Conservation (phyloP, 2,797 vertebrate species). For the Acropternis orthonyx region DNA sequence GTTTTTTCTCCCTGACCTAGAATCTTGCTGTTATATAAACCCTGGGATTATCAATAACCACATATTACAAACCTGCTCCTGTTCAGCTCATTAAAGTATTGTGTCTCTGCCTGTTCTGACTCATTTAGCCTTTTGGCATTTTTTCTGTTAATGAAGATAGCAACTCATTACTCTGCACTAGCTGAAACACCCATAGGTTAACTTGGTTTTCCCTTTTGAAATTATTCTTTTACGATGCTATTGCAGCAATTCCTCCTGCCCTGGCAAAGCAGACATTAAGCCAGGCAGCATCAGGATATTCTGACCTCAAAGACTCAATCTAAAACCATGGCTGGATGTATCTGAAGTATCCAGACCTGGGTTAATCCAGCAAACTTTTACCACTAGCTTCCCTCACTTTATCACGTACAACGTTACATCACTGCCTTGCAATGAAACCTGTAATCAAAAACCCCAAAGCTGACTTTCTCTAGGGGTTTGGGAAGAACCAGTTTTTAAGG, state of each 20-base stretch:
- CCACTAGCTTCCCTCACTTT: constrained; percentile 31
- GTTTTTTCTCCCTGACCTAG: constrained; percentile 66
- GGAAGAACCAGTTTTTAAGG: constrained; percentile 51
- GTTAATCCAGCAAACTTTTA: constrained; percentile 58
- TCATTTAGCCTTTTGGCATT: constrained; percentile 52
- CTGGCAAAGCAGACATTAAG: constrained; percentile 28
- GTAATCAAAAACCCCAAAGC: constrained; percentile 67
- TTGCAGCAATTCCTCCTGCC: constrained; percentile 61
- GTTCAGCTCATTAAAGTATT: constrained; percentile 61
- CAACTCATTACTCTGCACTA: constrained; percentile 63
- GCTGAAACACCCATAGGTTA: constrained; percentile 66
- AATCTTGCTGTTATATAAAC: constrained; percentile 69
- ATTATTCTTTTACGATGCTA: constrained; percentile 42
- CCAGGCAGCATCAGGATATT: constrained; percentile 60
- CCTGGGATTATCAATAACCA: constrained; percentile 69
- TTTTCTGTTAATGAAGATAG: constrained; percentile 67
- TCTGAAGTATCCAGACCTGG: constrained; percentile 49
- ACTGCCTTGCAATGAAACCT: constrained; percentile 55
- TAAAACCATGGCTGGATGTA: constrained; percentile 49
- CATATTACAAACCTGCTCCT: constrained; percentile 67
- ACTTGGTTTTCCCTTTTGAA: constrained; percentile 63
- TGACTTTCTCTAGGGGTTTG: constrained; percentile 49
- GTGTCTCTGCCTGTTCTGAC: constrained; percentile 68
- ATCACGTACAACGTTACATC: constrained; percentile 58
- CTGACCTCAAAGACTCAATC: constrained; percentile 59